phyloP scores from a whole-genome alignment of 2,797 vertebrate genomes.

The Kryptopterus vitreolus region DNA sequence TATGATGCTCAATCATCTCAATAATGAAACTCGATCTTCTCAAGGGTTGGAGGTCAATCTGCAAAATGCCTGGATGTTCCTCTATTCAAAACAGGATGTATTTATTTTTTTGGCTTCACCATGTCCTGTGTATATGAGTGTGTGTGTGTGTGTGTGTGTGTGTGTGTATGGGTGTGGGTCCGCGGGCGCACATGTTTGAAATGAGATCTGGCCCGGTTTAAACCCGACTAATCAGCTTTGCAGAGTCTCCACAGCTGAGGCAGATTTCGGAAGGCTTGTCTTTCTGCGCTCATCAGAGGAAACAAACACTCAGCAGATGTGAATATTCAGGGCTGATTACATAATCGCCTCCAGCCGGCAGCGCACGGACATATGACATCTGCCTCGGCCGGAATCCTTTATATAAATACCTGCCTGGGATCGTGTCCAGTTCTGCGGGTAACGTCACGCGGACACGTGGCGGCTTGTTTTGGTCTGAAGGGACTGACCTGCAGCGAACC shows the following conservation, averaged over 20 bases:
- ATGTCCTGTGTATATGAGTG: not conserved
- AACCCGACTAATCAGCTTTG: constrained; percentile 51
- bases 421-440: not conserved
- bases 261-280: not conserved
- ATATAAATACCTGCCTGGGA: not conserved
- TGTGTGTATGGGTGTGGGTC: too few relatives aligned
- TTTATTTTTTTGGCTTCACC: not conserved
- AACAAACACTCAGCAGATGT: constrained; percentile 12
- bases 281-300: not conserved
- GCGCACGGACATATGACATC: too few relatives aligned
- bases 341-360: not conserved
- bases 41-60: not conserved
- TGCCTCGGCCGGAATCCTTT: not conserved
- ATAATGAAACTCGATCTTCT: not conserved
- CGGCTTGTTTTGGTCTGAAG: not conserved
- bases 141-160: not conserved
- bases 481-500: not conserved
- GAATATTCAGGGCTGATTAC: not conserved
- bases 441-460: not conserved
- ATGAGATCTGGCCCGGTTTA: constrained; percentile 31
- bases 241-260: not conserved
- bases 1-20: not conserved
- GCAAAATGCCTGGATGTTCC: not conserved
- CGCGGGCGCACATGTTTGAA: not conserved
- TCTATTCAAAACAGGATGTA: not conserved